A percentile compares a stretch with the other conserved stretches of the same genome.
These are phyloP conservation scores for Amazona guildingii DNA, from an alignment of 2,113 vertebrate genomes.

Conservation along the genomic window DNA sequence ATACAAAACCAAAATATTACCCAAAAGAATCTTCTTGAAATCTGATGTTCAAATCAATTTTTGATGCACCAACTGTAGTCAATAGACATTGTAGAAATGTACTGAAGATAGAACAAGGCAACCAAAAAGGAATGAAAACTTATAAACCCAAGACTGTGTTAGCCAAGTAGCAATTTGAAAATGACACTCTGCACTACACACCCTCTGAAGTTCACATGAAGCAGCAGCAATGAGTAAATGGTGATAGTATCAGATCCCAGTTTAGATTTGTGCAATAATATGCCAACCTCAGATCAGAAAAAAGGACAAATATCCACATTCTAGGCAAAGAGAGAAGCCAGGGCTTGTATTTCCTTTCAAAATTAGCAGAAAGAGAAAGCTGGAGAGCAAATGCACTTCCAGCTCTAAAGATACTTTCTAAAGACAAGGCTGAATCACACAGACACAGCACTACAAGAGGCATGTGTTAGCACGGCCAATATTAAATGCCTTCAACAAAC, in stretches of 20 bases:
- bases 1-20: background rate
- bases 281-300: background rate
- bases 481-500: background rate
- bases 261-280: background rate
- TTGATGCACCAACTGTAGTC: background rate
- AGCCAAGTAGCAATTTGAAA: background rate
- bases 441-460: background rate
- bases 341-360: background rate
- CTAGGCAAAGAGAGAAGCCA: background rate
- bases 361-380: background rate
- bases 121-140: background rate
- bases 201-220: background rate
- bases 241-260: background rate
- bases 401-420: background rate
- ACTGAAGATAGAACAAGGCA: background rate
- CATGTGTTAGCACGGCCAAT: accelerated
- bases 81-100: background rate
- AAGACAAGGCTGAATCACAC: background rate
- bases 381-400: background rate
- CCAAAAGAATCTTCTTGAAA: background rate
- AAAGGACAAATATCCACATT: background rate
- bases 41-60: background rate
- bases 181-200: background rate
- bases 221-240: background rate
- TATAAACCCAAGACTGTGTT: background rate